These are phyloP conservation scores for Austrofundulus limnaeus DNA, from an alignment of 2,113 vertebrate species.

Conservation along the genomic window DNA sequence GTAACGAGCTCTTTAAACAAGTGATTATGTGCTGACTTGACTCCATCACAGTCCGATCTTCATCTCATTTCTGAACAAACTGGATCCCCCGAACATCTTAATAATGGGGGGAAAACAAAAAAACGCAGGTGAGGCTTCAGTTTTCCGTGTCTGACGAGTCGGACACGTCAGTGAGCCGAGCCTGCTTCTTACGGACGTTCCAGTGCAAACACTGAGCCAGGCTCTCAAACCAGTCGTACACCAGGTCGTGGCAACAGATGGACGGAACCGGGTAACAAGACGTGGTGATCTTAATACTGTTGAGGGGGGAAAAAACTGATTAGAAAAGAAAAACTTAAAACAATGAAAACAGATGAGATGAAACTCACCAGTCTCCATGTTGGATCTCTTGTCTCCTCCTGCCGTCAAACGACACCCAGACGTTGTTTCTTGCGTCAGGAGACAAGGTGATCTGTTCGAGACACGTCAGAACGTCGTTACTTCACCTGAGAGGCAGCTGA, in stretches of 20 bases:
- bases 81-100: not conserved
- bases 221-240: slow-evolving; percentile 86
- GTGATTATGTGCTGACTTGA: not conserved
- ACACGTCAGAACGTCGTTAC: not conserved
- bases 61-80: not conserved
- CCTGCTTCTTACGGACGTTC: slow-evolving; percentile 84
- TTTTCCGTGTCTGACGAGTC: slow-evolving; percentile 79
- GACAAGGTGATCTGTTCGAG: slow-evolving; percentile 79
- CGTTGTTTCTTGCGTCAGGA: slow-evolving; percentile 82
- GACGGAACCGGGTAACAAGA: slow-evolving; percentile 83
- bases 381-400: slow-evolving; percentile 83
- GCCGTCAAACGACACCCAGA: slow-evolving; percentile 85
- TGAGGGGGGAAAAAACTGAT: not conserved
- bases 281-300: slow-evolving; percentile 83
- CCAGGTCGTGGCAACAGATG: slow-evolving; percentile 84
- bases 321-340: not conserved
- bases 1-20: no score
- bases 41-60: not conserved
- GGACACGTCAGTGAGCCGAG: slow-evolving; percentile 67
- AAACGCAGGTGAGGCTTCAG: slow-evolving; percentile 47
- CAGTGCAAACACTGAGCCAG: slow-evolving; percentile 85
- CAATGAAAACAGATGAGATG: not conserved
- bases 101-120: not conserved
- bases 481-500: no score
- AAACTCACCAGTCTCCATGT: slow-evolving; percentile 78